Evolutionary conservation across 1,140 invertebrate genomes (phyloP).

Genomic region (Lerema accius): DNA sequence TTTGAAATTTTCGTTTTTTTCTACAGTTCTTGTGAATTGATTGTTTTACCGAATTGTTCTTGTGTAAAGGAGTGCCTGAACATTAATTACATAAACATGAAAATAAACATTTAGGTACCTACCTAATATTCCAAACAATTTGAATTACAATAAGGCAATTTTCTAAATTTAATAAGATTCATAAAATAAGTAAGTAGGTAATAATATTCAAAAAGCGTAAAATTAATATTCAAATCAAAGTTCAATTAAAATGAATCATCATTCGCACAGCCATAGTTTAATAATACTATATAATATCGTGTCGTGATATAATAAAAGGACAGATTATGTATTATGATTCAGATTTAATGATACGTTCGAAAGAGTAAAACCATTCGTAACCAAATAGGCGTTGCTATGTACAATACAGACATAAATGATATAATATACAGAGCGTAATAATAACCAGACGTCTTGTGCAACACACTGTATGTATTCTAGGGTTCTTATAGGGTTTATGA

Average conservation of each 20-base stretch:
- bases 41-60: too few relatives aligned
- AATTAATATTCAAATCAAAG: neutral
- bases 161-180: too few relatives aligned
- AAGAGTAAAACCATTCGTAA: slow-evolving; percentile 34
- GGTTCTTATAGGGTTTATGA: neutral
- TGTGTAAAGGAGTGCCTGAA: too few relatives aligned
- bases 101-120: too few relatives aligned
- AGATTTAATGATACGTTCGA: slow-evolving; percentile 3
- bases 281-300: neutral
- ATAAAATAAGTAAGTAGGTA: too few relatives aligned
- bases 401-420: slow-evolving; percentile 24
- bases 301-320: slow-evolving; percentile 3
- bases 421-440: slow-evolving; percentile 44
- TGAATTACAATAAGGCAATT: too few relatives aligned
- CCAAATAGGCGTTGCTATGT: slow-evolving; percentile 41
- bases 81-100: too few relatives aligned
- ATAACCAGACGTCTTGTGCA: slow-evolving; percentile 33
- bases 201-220: neutral
- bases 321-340: slow-evolving; percentile 1
- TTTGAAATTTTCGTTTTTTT: too few relatives aligned
- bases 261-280: neutral
- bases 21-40: too few relatives aligned
- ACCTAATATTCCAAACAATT: too few relatives aligned
- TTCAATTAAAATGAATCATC: neutral
- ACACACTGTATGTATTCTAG: slow-evolving; percentile 11